Conservation (phyloP, 2,113 vertebrate species). For the Cynocephalus volans region DNA sequence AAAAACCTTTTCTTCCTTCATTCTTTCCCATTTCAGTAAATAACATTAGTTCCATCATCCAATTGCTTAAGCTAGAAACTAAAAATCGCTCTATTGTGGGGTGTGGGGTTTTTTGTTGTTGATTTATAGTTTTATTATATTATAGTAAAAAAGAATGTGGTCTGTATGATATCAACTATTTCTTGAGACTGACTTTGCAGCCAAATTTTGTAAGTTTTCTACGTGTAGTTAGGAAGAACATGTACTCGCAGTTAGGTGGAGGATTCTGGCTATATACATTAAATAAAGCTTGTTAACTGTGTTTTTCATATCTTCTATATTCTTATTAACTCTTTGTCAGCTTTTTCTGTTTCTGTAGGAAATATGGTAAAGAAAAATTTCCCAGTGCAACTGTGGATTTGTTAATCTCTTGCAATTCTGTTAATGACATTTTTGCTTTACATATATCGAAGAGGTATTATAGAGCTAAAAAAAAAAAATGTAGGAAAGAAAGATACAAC, state of each 20-base stretch:
- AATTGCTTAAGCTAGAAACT: background rate
- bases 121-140: background rate
- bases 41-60: background rate
- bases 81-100: background rate
- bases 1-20: background rate
- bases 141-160: background rate
- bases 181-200: slow-evolving; percentile 47
- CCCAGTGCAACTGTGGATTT: slow-evolving; percentile 2
- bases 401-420: background rate
- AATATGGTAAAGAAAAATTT: slow-evolving; percentile 20
- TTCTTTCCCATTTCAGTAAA: slow-evolving; percentile 15
- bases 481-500: too few species aligned
- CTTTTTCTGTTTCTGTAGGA: slow-evolving; percentile 24
- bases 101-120: background rate
- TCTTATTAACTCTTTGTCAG: slow-evolving; percentile 9
- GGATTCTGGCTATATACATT: background rate
- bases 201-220: slow-evolving; percentile 8
- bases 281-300: background rate
- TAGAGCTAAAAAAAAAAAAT: too few species aligned
- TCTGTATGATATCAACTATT: slow-evolving; percentile 14
- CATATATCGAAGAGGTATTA: background rate
- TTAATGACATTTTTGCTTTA: slow-evolving; percentile 50
- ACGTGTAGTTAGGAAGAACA: background rate
- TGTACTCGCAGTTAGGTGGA: background rate
- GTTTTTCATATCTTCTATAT: slow-evolving; percentile 12